Conservation (phyloP, 2,888 invertebrate species). For the Trachelus iudaicus region DNA sequence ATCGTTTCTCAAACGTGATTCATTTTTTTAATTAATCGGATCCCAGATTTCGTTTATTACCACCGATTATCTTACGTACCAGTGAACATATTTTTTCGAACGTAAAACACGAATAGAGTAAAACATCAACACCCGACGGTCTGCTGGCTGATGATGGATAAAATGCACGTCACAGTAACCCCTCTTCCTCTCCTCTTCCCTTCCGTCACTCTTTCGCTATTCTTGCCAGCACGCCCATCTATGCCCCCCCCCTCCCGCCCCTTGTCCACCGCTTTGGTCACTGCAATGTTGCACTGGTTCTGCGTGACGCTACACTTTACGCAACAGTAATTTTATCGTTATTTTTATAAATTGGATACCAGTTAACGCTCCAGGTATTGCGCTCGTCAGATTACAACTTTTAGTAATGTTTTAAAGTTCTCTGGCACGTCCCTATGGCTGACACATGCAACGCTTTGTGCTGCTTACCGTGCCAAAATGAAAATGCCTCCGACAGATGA, state of each 20-base stretch:
- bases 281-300: conserved; percentile 48
- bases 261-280: conserved; percentile 1
- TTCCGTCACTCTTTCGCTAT: conserved; percentile 17
- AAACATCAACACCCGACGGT: conserved; percentile 54
- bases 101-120: conserved; percentile 56
- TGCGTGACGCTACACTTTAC: conserved; percentile 47
- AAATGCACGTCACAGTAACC: conserved; percentile 51
- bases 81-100: conserved; percentile 64
- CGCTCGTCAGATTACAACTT: conserved; percentile 59
- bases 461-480: neutral
- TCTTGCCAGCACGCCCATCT: conserved; percentile 28
- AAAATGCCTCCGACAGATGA: neutral
- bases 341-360: conserved; percentile 66
- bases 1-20: neutral
- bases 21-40: conserved; percentile 60
- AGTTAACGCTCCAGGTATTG: conserved; percentile 62
- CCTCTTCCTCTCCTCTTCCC: conserved; percentile 22
- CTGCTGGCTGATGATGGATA: conserved; percentile 57
- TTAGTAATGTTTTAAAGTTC: conserved; percentile 54
- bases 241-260: conserved; percentile 17
- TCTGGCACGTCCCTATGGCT: neutral
- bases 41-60: conserved; percentile 48
- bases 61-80: conserved; percentile 61
- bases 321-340: conserved; percentile 66
- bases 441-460: neutral